Evolutionary conservation across 2,113 vertebrate genomes (phyloP), one percentile per base, ranked within the genome.

Genomic region (Phycodurus eques): DNA sequence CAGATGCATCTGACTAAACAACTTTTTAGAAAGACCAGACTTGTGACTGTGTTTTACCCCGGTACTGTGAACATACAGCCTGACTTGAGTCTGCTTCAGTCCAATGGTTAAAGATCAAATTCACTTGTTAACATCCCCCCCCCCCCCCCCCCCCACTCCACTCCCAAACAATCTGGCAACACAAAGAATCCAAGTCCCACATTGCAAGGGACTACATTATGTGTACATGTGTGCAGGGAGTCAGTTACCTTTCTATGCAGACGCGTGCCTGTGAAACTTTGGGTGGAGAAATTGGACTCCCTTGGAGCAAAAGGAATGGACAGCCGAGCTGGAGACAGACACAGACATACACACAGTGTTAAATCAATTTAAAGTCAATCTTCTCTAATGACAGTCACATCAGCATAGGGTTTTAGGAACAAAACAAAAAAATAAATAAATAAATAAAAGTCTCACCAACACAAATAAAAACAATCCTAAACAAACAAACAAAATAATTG

Each of bases 271-370:
- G 72, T 70, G 7, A 81, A 68, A 15, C 72, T 71, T 71, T 77
- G 82, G 64, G 78, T 73, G 49, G 59, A 47, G 61, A 74, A 61
- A 71, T 75, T 82, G 56, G 51, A 15, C 64, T 70, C 67, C 72
- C 73, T 77, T 76, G 80, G 72, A 73, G 72, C 73, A 72, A 74
- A 76, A 70, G 79, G 82, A 71, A 80, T 79, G 61, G 86, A 82
- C 74, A 81, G 78, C 73, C 85, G 80, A 83, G 83, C 91, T 93
- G 78, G 57, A 72, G 49, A 83, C 42, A 85, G 54, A 83, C 42
- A 73, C 3, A 71, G 3, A 73, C 15, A 75, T 47, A 72, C 14
- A 81, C 53, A 51, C 9, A n/a, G 12, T 63, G 44, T 17, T 17
- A 17, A 61, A 31, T 61, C 2, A 8, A 61, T 19, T 61, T 39